These are phyloP conservation scores for Centrocercus urophasianus DNA, from an alignment of 2,113 vertebrate genomes.

Conservation along the genomic window DNA sequence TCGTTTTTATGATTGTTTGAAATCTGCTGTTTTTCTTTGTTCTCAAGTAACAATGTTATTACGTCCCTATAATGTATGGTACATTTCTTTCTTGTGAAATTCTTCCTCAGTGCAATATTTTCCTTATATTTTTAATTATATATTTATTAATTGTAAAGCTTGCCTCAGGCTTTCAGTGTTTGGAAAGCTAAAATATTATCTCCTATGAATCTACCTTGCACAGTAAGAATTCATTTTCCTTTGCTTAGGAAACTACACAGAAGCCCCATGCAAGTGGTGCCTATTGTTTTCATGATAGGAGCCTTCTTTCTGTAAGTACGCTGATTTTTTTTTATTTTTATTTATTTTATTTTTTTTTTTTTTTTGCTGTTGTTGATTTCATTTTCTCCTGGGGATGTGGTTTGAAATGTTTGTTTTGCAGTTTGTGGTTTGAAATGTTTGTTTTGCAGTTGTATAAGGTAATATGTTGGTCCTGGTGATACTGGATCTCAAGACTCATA, in stretches of 20 bases:
- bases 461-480: background rate
- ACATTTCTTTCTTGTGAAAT: background rate
- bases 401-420: background rate
- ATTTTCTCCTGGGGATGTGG: background rate
- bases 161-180: background rate
- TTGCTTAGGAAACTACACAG: slow-evolving; percentile 72
- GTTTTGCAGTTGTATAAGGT: background rate
- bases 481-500: background rate
- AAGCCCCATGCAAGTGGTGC: slow-evolving; percentile 79
- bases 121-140: background rate
- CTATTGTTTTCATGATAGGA: slow-evolving; percentile 68
- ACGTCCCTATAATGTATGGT: fast-evolving
- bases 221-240: background rate
- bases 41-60: background rate
- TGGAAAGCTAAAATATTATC: background rate
- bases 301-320: slow-evolving; percentile 78
- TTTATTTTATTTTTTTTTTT: fast-evolving
- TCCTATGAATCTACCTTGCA: background rate
- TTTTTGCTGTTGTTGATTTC: background rate
- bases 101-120: background rate
- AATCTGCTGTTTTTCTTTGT: background rate
- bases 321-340: background rate
- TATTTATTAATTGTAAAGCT: background rate
- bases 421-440: background rate
- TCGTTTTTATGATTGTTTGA: background rate